Evolutionary conservation across 2,797 vertebrate species (phyloP), one percentile per base, ranked within the genome.

Genomic region (Benthosema pterotum): DNA sequence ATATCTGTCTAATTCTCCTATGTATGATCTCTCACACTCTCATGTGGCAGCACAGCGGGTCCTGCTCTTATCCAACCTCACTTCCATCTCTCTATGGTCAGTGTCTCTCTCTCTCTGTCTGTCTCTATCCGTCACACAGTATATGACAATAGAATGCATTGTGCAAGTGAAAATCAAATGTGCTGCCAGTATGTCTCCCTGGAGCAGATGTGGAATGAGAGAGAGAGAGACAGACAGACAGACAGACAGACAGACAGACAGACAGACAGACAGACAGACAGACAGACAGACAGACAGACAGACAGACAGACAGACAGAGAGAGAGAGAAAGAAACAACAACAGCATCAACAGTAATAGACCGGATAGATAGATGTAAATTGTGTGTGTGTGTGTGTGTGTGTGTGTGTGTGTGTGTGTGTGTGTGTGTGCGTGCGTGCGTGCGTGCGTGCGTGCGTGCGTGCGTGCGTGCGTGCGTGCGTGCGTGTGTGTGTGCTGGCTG

Each of bases 161-260:
- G 79, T 85, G 67, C 67, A 82, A 82, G 84, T 77, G 65, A n/a
- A n/a, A n/a, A 68, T 85, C 81, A 86, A 87, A 71, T 71, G 72
- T 65, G 22, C 72, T 83, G 72, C 84, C 83, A 79, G 65, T 22
- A 22, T 45, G 60, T 56, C 78, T 86, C 48, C 53, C 54, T 57
- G 0, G 43, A 75, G 75, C 81, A 86, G 80, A 88, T 87, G 88
- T 77, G 53, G 15, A 49, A 17, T 32, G 22, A 60, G 3, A 57
- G 38, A 42, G n/a, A 28, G 45, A 58, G 42, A 58, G 19, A 47
- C 42, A 46, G n/a, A 28, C 14, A 57, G 42, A 57, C 17, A 45
- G 17, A 43, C n/a, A 42, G 53, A 55, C 8, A 56, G 53, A 56
- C 9, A 42, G 53, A 56, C 78, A 78, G 75, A 87, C 68, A 66